A percentile compares a stretch with the other conserved stretches of the same genome.
phyloP scores from a whole-genome alignment of 2,888 invertebrate species.

The Hypomecis punctinalis region DNA sequence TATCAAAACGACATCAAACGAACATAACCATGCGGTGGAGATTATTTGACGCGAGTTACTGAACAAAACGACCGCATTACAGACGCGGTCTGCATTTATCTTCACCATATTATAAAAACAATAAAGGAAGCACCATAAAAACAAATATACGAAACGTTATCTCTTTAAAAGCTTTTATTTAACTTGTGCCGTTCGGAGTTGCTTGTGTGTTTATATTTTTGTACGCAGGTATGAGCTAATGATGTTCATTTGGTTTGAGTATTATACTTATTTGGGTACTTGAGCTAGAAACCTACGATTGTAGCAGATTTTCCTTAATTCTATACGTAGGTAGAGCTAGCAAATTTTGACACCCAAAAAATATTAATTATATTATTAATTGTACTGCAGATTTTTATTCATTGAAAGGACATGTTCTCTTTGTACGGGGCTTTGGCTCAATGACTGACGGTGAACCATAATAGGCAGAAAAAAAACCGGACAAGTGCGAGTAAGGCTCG shows the following conservation, averaged over 20 bases:
- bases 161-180: constrained; percentile 32
- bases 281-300: too few relatives aligned
- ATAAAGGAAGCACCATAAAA: constrained; percentile 51
- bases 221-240: not conserved
- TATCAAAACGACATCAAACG: constrained; percentile 28
- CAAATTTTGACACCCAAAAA: too few relatives aligned
- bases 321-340: too few relatives aligned
- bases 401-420: too few relatives aligned
- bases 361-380: too few relatives aligned
- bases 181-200: not conserved
- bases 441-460: too few relatives aligned
- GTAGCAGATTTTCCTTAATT: too few relatives aligned
- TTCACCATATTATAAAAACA: constrained; percentile 49
- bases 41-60: constrained; percentile 19
- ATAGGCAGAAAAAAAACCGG: too few relatives aligned
- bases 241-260: not conserved
- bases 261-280: too few relatives aligned
- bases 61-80: constrained; percentile 27
- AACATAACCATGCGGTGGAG: constrained; percentile 17
- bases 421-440: too few relatives aligned
- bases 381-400: too few relatives aligned
- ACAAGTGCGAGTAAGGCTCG: too few relatives aligned
- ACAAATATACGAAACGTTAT: constrained; percentile 47
- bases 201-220: not conserved
- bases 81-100: constrained; percentile 44